Evolutionary conservation across 2,888 invertebrate species (phyloP).

Genomic region (Trachelus iudaicus): DNA sequence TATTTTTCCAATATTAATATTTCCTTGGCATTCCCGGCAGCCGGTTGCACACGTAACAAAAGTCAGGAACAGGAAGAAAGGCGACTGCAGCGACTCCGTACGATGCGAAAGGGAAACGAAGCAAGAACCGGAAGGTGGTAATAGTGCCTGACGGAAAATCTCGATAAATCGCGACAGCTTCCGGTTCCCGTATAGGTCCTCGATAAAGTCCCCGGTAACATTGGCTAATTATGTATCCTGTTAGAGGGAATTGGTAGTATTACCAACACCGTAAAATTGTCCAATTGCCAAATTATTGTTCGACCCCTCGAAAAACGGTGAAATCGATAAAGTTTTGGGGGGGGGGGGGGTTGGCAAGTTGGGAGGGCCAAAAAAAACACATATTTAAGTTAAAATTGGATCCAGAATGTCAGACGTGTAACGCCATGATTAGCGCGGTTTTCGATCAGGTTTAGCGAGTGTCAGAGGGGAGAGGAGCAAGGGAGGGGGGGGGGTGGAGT

Average conservation of each 20-base stretch:
- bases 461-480: neutral
- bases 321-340: neutral
- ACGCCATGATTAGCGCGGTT: neutral
- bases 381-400: neutral
- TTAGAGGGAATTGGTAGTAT: neutral
- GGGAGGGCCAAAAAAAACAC: neutral
- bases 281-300: neutral
- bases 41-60: neutral
- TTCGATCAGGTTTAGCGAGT: neutral
- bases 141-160: neutral
- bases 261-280: neutral
- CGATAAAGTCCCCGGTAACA: neutral
- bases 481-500: neutral
- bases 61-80: neutral
- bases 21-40: conserved; percentile 32
- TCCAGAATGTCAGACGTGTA: neutral
- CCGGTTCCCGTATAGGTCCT: neutral
- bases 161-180: neutral
- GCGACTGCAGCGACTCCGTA: neutral
- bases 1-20: conserved; percentile 36
- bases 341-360: neutral
- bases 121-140: neutral
- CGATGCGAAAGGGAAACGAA: neutral
- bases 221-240: neutral
- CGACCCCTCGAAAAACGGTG: neutral